Conservation (phyloP, 64 coral and sea anemone genomes). For the Anthopleura sola region DNA sequence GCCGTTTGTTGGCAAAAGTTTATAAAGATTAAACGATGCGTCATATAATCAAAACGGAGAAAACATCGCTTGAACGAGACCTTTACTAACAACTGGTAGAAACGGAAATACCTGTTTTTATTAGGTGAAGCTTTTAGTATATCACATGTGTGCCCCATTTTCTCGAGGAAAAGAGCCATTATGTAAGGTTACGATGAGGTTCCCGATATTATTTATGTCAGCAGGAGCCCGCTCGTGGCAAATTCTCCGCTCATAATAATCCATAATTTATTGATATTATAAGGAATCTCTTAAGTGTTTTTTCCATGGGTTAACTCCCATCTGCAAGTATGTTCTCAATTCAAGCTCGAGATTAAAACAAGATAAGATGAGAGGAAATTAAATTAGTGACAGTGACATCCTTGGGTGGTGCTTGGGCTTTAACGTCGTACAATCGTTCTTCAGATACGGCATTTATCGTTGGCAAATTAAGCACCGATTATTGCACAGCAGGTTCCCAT, state of each 20-base stretch:
- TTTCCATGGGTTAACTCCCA: neutral
- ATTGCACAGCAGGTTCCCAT: slow-evolving; percentile 62
- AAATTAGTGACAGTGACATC: neutral
- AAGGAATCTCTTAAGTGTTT: neutral
- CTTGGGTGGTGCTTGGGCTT: slow-evolving; percentile 36
- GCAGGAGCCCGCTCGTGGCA: slow-evolving; percentile 58
- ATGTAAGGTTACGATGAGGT: neutral
- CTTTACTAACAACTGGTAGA: neutral
- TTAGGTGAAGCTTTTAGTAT: neutral
- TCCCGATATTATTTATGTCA: slow-evolving; percentile 29
- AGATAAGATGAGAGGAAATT: neutral
- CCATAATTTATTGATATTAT: neutral
- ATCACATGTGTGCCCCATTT: neutral
- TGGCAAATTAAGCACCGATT: slow-evolving; percentile 90
- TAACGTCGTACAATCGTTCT: slow-evolving; percentile 35
- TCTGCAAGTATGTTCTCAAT: neutral
- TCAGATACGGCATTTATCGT: slow-evolving; percentile 54
- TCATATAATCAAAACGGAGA: neutral
- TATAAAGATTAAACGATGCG: neutral
- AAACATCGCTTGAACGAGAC: neutral
- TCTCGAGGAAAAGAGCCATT: neutral
- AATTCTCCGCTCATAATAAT: slow-evolving; percentile 32
- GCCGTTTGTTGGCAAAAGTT: neutral
- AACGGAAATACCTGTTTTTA: neutral
- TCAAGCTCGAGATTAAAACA: neutral